Base-by-base conservation (phyloP, 2,888 invertebrate genomes). In the Agonum fuliginosum region DNA sequence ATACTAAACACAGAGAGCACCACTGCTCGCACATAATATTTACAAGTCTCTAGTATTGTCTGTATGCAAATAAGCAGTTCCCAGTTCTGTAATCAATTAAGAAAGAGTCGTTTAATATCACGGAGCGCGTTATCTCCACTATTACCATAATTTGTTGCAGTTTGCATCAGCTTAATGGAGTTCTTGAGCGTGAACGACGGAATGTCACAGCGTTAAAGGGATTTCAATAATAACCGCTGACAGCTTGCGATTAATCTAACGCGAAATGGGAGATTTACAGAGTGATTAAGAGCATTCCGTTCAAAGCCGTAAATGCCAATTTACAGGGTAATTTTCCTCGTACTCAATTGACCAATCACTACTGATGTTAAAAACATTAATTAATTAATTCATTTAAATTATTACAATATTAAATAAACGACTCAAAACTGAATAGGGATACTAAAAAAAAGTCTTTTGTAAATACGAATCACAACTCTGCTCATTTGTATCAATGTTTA, bases 71-170 rank as follows among this genome's bases (percentile, higher is more conserved):
- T 69, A 24, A 41, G 69, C 46, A 46, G 46, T 43, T 46, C 43
- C 69, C 43, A 43, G 24, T 69, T 24, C 34, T 27, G 46, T 69
- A 69, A 69, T 69, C 43, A 69, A 69, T 69, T 69, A 69, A 69
- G 69, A 69, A 69, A 46, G 69, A 46, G 58, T 62, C 43, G 46
- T 69, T 69, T 69, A 46, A 69, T 69, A 69, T 69, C 69, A 30
- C 58, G 10, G 12, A 19, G 34, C 69, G 69, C 24, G 69, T 34
- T 71, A 71, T 51, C 71, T 34, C 51, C 30, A 71, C 48, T 71
- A 51, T 70, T 46, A 67, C 37, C 69, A 51, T 71, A 51, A 51
- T 48, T 71, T 48, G 71, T 71, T 71, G 71, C 34, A 71, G 30
- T 71, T 70, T 71, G 51, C 71, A 51, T 71, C 71, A 48, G 19